Percentiles rank a stretch among this genome's conserved stretches.
phyloP scores from a whole-genome alignment of 2,797 vertebrate genomes.

The Oreochromis mossambicus region DNA sequence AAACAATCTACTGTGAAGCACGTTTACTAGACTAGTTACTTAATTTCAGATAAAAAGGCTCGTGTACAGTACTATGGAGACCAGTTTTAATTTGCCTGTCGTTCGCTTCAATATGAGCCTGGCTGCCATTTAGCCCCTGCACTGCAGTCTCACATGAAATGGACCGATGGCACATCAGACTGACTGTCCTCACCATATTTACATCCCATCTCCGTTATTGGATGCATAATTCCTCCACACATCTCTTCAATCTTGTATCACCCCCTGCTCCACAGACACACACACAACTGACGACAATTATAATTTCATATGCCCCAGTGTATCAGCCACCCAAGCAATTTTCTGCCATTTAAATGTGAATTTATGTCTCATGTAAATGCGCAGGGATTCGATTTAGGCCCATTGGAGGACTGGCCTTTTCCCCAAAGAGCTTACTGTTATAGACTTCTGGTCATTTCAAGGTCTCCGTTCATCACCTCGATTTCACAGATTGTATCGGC shows the following conservation, averaged over 20 bases:
- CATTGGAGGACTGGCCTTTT: constrained; percentile 81
- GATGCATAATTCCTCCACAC: constrained; percentile 60
- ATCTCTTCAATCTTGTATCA: constrained; percentile 51
- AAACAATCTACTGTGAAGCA: neutral
- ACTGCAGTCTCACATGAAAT: constrained; percentile 50
- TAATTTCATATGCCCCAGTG: constrained; percentile 60
- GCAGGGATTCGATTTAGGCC: constrained; percentile 69
- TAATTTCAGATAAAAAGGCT: constrained; percentile 20
- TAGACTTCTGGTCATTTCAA: constrained; percentile 48
- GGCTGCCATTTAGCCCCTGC: constrained; percentile 57
- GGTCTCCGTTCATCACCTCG: constrained; percentile 46
- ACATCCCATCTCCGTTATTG: constrained; percentile 62
- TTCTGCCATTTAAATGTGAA: constrained; percentile 72
- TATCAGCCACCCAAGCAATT: constrained; percentile 69
- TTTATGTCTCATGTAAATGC: constrained; percentile 79
- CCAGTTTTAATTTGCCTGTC: constrained; percentile 41
- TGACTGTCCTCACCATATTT: constrained; percentile 48
- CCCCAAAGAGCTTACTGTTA: constrained; percentile 66
- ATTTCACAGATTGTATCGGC: constrained; percentile 4
- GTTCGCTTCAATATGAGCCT: constrained; percentile 2
- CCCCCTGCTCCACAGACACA: neutral
- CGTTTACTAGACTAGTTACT: neutral
- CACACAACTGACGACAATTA: constrained; percentile 46
- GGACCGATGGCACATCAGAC: constrained; percentile 48
- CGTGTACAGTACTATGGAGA: constrained; percentile 6